phyloP scores from a whole-genome alignment of 2,797 vertebrate genomes.

The Buphagus erythrorhynchus region DNA sequence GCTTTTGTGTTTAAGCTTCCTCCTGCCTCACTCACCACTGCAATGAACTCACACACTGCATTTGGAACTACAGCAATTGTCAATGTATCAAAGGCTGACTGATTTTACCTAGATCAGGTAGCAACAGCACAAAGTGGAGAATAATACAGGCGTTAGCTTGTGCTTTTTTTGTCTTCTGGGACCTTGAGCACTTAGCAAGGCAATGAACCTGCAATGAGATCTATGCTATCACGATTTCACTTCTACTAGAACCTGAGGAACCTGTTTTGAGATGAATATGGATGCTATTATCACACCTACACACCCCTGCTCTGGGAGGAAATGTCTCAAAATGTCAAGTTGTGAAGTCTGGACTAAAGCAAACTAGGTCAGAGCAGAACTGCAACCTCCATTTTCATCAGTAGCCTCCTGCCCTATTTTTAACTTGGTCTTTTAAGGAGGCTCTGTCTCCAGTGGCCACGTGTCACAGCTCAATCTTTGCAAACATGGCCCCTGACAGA shows the following conservation, averaged over 20 bases:
- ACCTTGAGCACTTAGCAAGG: neutral
- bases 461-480: neutral
- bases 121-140: neutral
- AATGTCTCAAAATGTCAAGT: neutral
- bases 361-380: neutral
- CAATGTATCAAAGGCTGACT: neutral
- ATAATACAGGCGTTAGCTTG: neutral
- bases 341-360: neutral
- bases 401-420: neutral
- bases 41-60: accelerated
- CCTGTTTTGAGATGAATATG: neutral
- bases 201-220: neutral
- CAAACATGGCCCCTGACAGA: neutral
- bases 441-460: neutral
- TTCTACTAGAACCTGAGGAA: neutral
- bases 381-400: neutral
- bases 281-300: neutral
- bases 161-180: neutral
- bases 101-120: neutral
- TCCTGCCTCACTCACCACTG: neutral
- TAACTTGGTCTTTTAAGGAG: neutral
- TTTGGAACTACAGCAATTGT: neutral
- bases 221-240: neutral
- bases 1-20: neutral
- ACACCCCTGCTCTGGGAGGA: neutral